Conservation (phyloP, 2,888 invertebrate genomes). For the Glyphotaelius pellucidus region DNA sequence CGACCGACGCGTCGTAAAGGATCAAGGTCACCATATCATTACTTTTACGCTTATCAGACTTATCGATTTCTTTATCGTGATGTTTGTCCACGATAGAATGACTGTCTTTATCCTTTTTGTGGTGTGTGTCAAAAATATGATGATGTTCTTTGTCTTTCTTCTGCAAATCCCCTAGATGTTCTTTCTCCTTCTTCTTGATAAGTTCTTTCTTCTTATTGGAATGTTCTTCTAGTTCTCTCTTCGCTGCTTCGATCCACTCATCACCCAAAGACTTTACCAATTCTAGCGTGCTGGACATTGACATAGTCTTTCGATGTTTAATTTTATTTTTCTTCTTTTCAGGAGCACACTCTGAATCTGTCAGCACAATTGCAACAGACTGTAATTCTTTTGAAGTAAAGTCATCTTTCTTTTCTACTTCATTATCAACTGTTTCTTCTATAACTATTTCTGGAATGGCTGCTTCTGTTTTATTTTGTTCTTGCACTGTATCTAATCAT, state of each 20-base stretch:
- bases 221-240: constrained; percentile 73
- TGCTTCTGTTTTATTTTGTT: constrained; percentile 12
- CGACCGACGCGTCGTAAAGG: constrained; percentile 63
- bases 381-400: constrained; percentile 75
- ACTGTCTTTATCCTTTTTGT: not conserved
- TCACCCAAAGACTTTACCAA: constrained; percentile 75
- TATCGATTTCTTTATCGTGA: constrained; percentile 28
- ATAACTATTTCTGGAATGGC: constrained; percentile 48
- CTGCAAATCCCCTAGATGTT: not conserved
- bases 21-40: constrained; percentile 59
- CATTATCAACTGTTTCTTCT: constrained; percentile 36
- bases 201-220: constrained; percentile 69
- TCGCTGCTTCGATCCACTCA: constrained; percentile 74
- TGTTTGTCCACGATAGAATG: not conserved
- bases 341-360: constrained; percentile 74
- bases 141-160: not conserved
- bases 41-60: constrained; percentile 41
- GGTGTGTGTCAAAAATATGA: not conserved
- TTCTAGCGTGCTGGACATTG: constrained; percentile 75
- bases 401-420: constrained; percentile 73
- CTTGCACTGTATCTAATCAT: constrained; percentile 28
- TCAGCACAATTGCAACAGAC: constrained; percentile 74
- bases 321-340: constrained; percentile 70
- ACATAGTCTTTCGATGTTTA: constrained; percentile 76
- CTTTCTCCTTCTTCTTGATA: constrained; percentile 72